Percentiles rank a stretch among this genome's conserved stretches.
phyloP scores from a whole-genome alignment of 2,888 invertebrate species.

The Sinhomidia bicolor region DNA sequence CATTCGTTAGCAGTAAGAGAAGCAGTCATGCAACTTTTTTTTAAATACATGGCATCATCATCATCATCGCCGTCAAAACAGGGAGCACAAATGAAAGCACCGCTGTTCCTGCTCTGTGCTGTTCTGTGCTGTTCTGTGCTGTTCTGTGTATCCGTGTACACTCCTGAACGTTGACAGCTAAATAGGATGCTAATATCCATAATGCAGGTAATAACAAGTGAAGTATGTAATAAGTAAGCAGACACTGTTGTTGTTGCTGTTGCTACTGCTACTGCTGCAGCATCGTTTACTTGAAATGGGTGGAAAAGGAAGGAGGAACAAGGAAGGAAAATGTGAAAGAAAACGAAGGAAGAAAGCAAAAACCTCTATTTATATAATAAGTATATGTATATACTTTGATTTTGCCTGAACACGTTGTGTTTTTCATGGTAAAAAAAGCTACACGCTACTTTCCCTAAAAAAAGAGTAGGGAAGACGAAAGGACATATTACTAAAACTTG shows the following conservation, averaged over 20 bases:
- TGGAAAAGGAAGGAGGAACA: no score
- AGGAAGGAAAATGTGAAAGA: background rate
- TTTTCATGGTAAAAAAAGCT: conserved; percentile 3
- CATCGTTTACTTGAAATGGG: no score
- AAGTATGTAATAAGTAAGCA: conserved; percentile 53
- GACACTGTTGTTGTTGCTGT: background rate
- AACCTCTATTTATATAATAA: background rate
- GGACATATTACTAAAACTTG: no score
- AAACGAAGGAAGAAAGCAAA: background rate
- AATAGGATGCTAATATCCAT: conserved; percentile 62
- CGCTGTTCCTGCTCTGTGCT: no score
- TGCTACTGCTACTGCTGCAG: background rate
- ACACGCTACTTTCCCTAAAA: no score
- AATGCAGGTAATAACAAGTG: conserved; percentile 62
- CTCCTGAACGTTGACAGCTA: conserved; percentile 57
- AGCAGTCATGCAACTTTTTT: background rate
- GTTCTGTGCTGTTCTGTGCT: no score
- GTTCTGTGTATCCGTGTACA: background rate
- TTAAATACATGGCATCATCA: background rate
- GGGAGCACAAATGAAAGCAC: background rate
- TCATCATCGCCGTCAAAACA: background rate
- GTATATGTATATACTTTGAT: no score
- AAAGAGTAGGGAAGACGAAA: no score
- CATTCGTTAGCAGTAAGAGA: background rate
- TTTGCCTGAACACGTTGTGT: conserved; percentile 13